Percentiles rank a stretch among this genome's conserved stretches.
phyloP scores from a whole-genome alignment of 2,888 invertebrate genomes.

The Brachypalpus laphriformis region DNA sequence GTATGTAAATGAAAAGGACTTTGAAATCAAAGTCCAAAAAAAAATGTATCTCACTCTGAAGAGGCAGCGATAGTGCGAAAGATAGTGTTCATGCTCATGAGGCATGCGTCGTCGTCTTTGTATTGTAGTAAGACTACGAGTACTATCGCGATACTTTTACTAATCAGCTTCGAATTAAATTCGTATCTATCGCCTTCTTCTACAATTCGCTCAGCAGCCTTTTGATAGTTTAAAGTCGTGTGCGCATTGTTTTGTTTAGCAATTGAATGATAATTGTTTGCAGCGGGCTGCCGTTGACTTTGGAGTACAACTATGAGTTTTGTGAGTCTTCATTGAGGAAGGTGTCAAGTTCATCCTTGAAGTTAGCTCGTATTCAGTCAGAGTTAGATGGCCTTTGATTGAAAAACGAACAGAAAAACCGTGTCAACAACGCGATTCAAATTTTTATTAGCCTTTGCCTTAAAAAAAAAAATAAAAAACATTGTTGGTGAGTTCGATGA shows the following conservation, averaged over 20 bases:
- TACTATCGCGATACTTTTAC: slow-evolving; percentile 4
- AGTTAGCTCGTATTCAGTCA: slow-evolving; percentile 15
- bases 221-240: background rate
- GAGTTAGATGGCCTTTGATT: slow-evolving; percentile 43
- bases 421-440: slow-evolving; percentile 46
- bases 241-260: background rate
- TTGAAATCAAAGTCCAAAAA: slow-evolving; percentile 41
- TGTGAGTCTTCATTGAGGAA: slow-evolving; percentile 13
- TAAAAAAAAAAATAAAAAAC: background rate
- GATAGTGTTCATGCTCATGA: slow-evolving; percentile 6
- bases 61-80: background rate
- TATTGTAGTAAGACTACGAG: background rate
- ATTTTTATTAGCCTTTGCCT: slow-evolving; percentile 25
- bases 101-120: slow-evolving; percentile 28
- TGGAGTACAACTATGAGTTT: background rate
- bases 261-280: slow-evolving; percentile 9
- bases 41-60: background rate
- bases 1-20: background rate
- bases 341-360: slow-evolving; percentile 61
- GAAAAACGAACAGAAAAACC: slow-evolving; percentile 16
- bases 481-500: slow-evolving; percentile 16
- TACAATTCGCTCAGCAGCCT: background rate
- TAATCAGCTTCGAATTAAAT: slow-evolving; percentile 27
- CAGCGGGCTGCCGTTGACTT: slow-evolving; percentile 1
- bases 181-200: background rate